Evolutionary conservation across 2,888 invertebrate genomes (phyloP).

Genomic region (Nephrotoma flavescens): DNA sequence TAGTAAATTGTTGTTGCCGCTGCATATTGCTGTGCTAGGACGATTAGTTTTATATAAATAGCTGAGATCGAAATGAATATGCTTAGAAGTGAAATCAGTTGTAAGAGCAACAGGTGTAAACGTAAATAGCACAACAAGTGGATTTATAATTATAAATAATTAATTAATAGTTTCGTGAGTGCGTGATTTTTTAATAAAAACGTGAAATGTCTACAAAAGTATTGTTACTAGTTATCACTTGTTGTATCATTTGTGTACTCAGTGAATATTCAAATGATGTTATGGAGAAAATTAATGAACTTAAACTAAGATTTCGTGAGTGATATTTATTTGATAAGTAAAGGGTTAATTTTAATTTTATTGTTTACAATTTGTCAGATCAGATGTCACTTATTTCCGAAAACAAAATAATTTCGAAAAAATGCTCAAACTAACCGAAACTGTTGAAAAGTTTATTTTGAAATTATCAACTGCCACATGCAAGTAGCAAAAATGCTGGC

Average conservation of each 20-base stretch:
- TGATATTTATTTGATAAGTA: not conserved
- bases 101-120: not conserved
- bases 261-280: not conserved
- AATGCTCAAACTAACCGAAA: no score
- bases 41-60: not conserved
- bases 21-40: not conserved
- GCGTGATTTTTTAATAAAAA: not conserved
- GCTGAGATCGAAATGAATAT: not conserved
- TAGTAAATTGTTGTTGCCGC: not conserved
- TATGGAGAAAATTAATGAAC: not conserved
- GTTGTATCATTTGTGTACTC: not conserved
- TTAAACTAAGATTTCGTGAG: not conserved
- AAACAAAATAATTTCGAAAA: no score
- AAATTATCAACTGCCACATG: no score
- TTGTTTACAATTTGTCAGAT: no score
- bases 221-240: not conserved
- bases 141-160: not conserved
- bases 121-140: not conserved
- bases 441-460: no score
- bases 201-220: not conserved
- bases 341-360: no score
- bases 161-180: not conserved
- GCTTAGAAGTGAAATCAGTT: not conserved
- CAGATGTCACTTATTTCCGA: no score
- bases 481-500: no score